Evolutionary conservation across 53 echinoderm and acorn worm species (phyloP), one percentile per base, ranked within the genome.

Genomic region (Actinopyga echinites): DNA sequence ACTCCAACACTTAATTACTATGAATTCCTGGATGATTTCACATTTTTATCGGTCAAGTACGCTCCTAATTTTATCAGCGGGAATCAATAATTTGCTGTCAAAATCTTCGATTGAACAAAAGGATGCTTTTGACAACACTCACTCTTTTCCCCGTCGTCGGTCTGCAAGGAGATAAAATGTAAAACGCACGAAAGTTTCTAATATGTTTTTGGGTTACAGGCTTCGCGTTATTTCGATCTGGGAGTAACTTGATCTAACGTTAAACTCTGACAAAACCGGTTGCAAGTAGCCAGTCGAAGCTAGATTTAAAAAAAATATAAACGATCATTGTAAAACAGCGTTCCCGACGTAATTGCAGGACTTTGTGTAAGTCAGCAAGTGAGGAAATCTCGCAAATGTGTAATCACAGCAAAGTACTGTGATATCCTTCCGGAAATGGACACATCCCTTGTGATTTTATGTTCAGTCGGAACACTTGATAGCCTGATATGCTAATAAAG

Each of bases 11-110:
- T 71, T 71, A 40, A 71, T 40, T 71, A 53, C 30, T 53, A n/a
- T 30, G 33, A 77, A 77, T 77, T 77, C 77, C 77, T 77, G 24
- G 17, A 77, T 77, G 77, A 77, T 77, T 77, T 77, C 56, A 56
- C 71, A 55, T 30, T 28, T 45, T 77, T 77, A 45, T 77, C 77
- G 77, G 77, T 77, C 77, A 77, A 77, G 77, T 77, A 55, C 53
- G 54, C 54, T 28, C 54, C 54, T 77, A 55, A 77, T 77, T 77
- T 77, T 56, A 77, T 77, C 56, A 77, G 12, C 54, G 49, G 5
- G n/a, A 77, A 56, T 77, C 77, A 28, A 77, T 77, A 56, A 77
- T 53, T 56, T 55, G 32, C 30, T 56, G 56, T 54, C 71, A 71
- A 71, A 71, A 24, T 71, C 40, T 23, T 71, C 71, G 71, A 38